Percentiles rank a stretch among this genome's conserved stretches.
Conservation (phyloP, 2,888 invertebrate genomes). For the Cephus pygmeus region DNA sequence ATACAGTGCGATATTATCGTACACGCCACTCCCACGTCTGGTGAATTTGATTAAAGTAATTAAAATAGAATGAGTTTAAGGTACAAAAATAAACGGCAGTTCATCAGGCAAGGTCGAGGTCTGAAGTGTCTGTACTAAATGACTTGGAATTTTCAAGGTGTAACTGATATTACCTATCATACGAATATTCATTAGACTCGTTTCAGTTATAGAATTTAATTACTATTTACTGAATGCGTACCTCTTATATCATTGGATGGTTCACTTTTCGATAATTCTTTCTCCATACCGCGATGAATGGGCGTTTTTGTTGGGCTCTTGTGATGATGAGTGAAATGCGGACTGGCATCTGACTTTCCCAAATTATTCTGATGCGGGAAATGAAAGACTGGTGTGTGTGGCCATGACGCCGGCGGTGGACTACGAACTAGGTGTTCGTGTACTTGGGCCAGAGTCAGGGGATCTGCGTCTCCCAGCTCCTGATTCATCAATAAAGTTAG, state of each 20-base stretch:
- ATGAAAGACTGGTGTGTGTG: conserved; percentile 72
- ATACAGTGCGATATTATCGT: neutral
- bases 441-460: conserved; percentile 80
- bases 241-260: conserved; percentile 59
- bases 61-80: neutral
- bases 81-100: neutral
- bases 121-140: neutral
- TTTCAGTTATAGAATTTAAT: neutral
- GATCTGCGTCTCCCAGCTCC: conserved; percentile 74
- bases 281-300: conserved; percentile 45
- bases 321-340: conserved; percentile 35
- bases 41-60: neutral
- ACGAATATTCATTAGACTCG: too few species aligned
- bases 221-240: conserved; percentile 24
- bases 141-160: neutral
- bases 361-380: conserved; percentile 68
- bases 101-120: neutral
- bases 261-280: conserved; percentile 57
- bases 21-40: neutral
- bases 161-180: neutral
- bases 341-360: conserved; percentile 37
- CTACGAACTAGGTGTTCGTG: conserved; percentile 86
- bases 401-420: conserved; percentile 84
- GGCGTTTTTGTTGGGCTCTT: conserved; percentile 53
- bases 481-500: conserved; percentile 23